phyloP scores from a whole-genome alignment of 2,888 invertebrate genomes.

The Blastobasis lacticolella region DNA sequence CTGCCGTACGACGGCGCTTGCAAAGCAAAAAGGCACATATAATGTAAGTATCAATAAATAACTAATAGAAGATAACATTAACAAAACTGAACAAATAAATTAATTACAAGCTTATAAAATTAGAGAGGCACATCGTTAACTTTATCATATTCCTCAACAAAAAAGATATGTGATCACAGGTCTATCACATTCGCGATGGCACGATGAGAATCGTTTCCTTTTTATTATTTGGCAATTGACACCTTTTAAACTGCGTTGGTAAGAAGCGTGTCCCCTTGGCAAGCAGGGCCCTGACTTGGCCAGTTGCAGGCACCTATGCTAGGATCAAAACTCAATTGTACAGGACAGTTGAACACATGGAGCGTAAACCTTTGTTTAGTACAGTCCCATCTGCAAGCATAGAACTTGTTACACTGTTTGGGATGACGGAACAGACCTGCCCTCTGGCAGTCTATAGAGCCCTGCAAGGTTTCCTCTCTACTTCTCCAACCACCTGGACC shows the following conservation, averaged over 20 bases:
- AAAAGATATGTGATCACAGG: conserved; percentile 46
- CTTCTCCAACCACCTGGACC: conserved; percentile 77
- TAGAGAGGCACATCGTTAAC: conserved; percentile 47
- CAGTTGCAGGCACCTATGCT: conserved; percentile 86
- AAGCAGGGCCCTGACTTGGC: conserved; percentile 86
- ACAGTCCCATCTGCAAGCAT: conserved; percentile 86
- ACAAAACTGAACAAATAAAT: conserved; percentile 63
- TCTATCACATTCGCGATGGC: conserved; percentile 66
- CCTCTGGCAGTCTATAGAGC: conserved; percentile 76
- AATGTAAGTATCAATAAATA: conserved; percentile 57
- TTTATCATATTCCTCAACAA: conserved; percentile 26
- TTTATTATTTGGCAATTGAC: conserved; percentile 20
- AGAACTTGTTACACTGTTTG: conserved; percentile 86
- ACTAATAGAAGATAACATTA: conserved; percentile 64
- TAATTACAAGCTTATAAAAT: conserved; percentile 44
- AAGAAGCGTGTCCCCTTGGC: conserved; percentile 80
- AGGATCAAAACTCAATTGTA: conserved; percentile 84
- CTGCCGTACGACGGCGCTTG: conserved; percentile 33
- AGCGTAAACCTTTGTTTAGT: conserved; percentile 83
- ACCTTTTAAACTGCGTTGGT: conserved; percentile 62
- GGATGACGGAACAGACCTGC: conserved; percentile 81
- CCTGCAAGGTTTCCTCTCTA: conserved; percentile 74
- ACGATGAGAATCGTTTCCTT: conserved; percentile 41
- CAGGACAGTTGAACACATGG: conserved; percentile 85
- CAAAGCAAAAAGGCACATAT: conserved; percentile 43